Conservation (phyloP, 2,113 vertebrate genomes). For the Microcebus griseorufus region DNA sequence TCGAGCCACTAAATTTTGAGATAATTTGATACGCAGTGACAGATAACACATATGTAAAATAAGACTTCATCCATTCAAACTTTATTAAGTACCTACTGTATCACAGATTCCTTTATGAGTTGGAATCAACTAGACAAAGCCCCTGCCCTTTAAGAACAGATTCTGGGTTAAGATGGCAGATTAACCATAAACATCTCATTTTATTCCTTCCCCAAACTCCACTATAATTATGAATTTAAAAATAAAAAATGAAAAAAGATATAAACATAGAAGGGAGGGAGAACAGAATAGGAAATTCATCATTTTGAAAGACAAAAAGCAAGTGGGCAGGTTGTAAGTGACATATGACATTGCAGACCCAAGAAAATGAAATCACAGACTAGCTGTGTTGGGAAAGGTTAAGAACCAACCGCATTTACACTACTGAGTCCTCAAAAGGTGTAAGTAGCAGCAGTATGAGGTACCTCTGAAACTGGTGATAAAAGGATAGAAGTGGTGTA, state of each 20-base stretch:
- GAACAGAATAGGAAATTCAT: background rate
- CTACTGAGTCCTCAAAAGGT: background rate
- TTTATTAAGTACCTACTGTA: conserved; percentile 4
- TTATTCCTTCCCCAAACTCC: conserved; percentile 28
- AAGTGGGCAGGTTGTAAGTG: background rate
- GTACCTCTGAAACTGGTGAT: background rate
- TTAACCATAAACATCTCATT: conserved; percentile 21
- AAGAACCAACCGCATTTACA: background rate
- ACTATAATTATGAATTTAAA: background rate
- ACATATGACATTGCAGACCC: background rate
- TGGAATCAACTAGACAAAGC: conserved; percentile 15
- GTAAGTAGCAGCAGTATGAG: background rate
- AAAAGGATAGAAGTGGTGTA: background rate
- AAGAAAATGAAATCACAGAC: conserved; percentile 8
- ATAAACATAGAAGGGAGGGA: background rate
- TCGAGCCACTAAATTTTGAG: background rate
- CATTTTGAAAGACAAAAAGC: conserved; percentile 38
- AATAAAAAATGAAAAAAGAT: background rate
- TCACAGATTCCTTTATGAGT: background rate
- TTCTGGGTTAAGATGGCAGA: background rate
- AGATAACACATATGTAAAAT: background rate
- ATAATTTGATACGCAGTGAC: background rate
- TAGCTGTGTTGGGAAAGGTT: background rate
- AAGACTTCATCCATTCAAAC: background rate
- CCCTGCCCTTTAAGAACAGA: background rate